These are phyloP conservation scores for Bubalus kerabau DNA, from an alignment of 2,113 vertebrate species.

Conservation along the genomic window DNA sequence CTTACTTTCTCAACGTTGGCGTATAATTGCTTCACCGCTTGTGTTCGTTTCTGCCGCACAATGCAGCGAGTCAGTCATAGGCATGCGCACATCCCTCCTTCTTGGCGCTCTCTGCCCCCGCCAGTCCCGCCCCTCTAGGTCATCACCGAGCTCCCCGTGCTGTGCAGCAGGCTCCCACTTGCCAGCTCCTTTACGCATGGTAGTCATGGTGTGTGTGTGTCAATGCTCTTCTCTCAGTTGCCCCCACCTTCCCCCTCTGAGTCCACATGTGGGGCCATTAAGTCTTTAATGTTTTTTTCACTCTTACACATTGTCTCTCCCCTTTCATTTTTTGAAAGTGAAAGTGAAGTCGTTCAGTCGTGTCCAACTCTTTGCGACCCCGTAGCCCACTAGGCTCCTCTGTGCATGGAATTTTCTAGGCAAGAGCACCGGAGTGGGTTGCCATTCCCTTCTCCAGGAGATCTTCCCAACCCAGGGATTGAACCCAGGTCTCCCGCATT, in stretches of 20 bases:
- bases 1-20: not conserved
- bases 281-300: no score
- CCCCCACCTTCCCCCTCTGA: no score
- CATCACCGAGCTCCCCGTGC: not conserved
- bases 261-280: no score
- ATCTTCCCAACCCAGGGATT: not conserved
- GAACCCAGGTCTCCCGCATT: not conserved
- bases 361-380: rapidly evolving
- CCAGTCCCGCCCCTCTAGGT: not conserved
- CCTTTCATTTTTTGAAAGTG: not conserved
- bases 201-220: no score
- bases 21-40: not conserved
- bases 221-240: no score
- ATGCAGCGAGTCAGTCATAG: rapidly evolving
- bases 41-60: not conserved
- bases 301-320: not conserved
- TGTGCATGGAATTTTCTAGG: not conserved
- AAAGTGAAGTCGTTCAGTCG: not conserved
- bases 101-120: not conserved
- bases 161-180: not conserved
- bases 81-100: not conserved
- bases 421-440: not conserved
- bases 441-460: not conserved
- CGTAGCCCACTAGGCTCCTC: not conserved
- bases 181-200: not conserved